Base-by-base conservation (phyloP, 2,113 vertebrate species). In the Solea solea region DNA sequence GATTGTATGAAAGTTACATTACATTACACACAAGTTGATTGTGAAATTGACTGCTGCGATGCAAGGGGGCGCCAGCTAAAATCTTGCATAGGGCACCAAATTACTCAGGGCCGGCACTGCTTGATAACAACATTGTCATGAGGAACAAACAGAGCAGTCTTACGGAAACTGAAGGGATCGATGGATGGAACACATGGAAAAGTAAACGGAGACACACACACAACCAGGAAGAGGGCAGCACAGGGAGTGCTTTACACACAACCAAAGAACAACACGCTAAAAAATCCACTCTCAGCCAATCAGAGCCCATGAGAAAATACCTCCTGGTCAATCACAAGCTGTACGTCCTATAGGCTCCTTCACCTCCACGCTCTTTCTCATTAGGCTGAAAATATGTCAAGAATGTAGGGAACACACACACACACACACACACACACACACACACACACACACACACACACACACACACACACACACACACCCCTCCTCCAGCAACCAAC, bases 321-420 rank as follows among this genome's bases (percentile, higher is more conserved):
- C 66, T 28, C 10, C 15, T 6, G 46, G 62, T 82, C 75, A 84
- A 83, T 80, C 53, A 66, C 41, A 52, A 52, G 69, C 49, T 25
- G 14, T 6, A 16, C 56, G 45, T 49, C 16, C 68, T 78, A 76
- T 76, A 78, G 78, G 76, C 44, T 77, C 81, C 78, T 69, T 74
- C 73, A 85, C 80, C 73, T 66, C 70, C 66, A 61, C 7, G 62
- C 80, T 75, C 54, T 72, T 60, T 76, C 69, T 73, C 58, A 63
- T 85, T 82, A 80, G 78, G 42, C 59, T 57, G 62, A 91, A 88
- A 44, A 89, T 83, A 88, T 90, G 69, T 85, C 54, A 88, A 89
- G 83, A 89, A 91, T 89, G 86, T 72, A 67, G 61, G 62, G 39
- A 11, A 52, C 49, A 16, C 49, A 79, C 84, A 21, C 8, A 3